Evolutionary conservation across 2,888 invertebrate species (phyloP).

Genomic region (Nemotelus nigrinus): DNA sequence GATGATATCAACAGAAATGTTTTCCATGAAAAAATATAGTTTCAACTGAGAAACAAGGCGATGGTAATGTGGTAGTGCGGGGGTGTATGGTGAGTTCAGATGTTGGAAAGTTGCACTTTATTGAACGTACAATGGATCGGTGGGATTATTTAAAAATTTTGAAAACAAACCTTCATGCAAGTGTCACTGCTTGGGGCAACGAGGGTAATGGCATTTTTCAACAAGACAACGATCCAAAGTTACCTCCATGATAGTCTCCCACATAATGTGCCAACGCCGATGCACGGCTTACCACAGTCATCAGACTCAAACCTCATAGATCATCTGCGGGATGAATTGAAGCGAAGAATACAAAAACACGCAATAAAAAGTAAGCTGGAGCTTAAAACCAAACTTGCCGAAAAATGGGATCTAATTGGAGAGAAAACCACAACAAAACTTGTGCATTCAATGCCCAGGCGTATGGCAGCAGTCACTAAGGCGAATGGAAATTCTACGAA

Average conservation of each 20-base stretch:
- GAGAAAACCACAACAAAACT: neutral
- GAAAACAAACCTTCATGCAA: neutral
- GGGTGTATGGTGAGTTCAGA: constrained; percentile 5
- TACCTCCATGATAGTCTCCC: too few relatives aligned
- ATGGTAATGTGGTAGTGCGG: neutral
- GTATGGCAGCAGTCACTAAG: neutral
- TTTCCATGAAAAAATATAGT: neutral
- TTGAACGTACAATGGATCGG: constrained; percentile 12
- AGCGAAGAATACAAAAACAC: too few relatives aligned
- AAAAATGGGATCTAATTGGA: neutral
- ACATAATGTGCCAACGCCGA: too few relatives aligned
- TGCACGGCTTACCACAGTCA: too few relatives aligned
- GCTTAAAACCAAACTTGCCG: neutral
- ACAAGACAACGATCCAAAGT: too few relatives aligned
- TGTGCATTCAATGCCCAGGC: neutral
- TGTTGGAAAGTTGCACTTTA: constrained; percentile 20
- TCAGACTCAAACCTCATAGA: too few relatives aligned
- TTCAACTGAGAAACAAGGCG: constrained; percentile 16
- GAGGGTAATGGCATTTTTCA: too few relatives aligned
- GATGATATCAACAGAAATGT: too few relatives aligned
- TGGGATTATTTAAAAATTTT: constrained; percentile 5
- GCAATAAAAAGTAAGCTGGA: neutral
- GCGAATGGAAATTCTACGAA: neutral
- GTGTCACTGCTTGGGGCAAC: too few relatives aligned
- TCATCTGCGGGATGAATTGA: too few relatives aligned